A percentile compares a stretch with the other conserved stretches of the same genome.
Conservation (phyloP, 2,113 vertebrate species). For the Notothenia coriiceps region DNA sequence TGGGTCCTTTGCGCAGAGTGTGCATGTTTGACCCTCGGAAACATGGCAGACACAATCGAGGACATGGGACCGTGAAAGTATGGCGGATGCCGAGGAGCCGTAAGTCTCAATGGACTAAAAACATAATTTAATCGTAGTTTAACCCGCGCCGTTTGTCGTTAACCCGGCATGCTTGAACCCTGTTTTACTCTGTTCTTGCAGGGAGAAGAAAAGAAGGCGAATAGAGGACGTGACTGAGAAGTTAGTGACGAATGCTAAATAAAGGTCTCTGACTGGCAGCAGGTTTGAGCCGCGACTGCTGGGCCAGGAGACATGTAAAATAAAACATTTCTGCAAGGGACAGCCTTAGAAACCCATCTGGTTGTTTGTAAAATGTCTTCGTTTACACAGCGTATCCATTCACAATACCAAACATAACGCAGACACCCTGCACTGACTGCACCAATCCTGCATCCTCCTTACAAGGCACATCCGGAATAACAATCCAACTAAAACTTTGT, state of each 20-base stretch:
- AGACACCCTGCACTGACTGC: background rate
- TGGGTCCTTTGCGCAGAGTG: background rate
- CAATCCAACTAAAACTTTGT: background rate
- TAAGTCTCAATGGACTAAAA: constrained; percentile 86
- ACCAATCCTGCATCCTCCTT: background rate
- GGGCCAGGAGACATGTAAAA: constrained; percentile 69
- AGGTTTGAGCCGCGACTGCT: constrained; percentile 75
- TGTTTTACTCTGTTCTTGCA: constrained; percentile 90
- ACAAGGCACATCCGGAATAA: background rate
- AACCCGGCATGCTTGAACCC: constrained; percentile 77
- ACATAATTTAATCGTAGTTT: constrained; percentile 5
- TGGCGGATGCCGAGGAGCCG: constrained; percentile 97
- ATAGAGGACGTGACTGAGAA: constrained; percentile 98
- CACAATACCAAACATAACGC: background rate
- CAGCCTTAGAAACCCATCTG: background rate
- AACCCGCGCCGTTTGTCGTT: background rate
- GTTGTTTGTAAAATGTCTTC: background rate
- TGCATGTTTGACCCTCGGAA: constrained; percentile 67
- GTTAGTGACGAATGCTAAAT: constrained; percentile 93
- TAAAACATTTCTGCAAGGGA: background rate
- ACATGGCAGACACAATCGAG: constrained; percentile 66
- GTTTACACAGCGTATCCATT: background rate
- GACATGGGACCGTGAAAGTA: constrained; percentile 89
- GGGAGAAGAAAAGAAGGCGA: constrained; percentile 99
- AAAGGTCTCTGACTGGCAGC: constrained; percentile 79